These are phyloP conservation scores for Notodonta dromedarius DNA, from an alignment of 2,888 invertebrate species.

Conservation along the genomic window DNA sequence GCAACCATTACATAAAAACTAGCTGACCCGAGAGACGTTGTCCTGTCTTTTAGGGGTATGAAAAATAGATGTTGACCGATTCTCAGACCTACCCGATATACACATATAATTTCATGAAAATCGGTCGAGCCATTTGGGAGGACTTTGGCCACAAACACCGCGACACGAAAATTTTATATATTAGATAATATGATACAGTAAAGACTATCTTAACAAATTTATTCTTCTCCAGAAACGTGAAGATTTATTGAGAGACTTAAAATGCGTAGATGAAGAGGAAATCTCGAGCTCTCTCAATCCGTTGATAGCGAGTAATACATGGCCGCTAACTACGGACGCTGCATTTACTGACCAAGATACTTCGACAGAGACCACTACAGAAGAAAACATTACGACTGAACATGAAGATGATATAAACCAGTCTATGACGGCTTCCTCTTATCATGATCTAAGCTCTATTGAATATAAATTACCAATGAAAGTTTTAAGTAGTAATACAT, in stretches of 20 bases:
- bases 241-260: conserved; percentile 84
- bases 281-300: conserved; percentile 51
- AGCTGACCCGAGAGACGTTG: too few relatives aligned
- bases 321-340: conserved; percentile 52
- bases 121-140: too few relatives aligned
- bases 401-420: conserved; percentile 56
- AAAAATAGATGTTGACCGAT: too few relatives aligned
- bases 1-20: too few relatives aligned
- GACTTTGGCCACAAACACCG: too few relatives aligned
- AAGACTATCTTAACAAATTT: background rate
- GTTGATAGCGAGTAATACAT: conserved; percentile 47
- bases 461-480: conserved; percentile 29
- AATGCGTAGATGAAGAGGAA: conserved; percentile 82
- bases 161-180: background rate
- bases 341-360: conserved; percentile 58
- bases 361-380: conserved; percentile 55
- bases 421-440: conserved; percentile 43
- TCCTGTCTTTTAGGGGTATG: too few relatives aligned
- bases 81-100: too few relatives aligned
- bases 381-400: conserved; percentile 59
- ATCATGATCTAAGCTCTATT: conserved; percentile 28
- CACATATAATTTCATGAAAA: too few relatives aligned
- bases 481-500: conserved; percentile 33
- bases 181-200: background rate
- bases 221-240: conserved; percentile 82